phyloP scores from a whole-genome alignment of 2,797 vertebrate genomes.

The Sphaeramia orbicularis region DNA sequence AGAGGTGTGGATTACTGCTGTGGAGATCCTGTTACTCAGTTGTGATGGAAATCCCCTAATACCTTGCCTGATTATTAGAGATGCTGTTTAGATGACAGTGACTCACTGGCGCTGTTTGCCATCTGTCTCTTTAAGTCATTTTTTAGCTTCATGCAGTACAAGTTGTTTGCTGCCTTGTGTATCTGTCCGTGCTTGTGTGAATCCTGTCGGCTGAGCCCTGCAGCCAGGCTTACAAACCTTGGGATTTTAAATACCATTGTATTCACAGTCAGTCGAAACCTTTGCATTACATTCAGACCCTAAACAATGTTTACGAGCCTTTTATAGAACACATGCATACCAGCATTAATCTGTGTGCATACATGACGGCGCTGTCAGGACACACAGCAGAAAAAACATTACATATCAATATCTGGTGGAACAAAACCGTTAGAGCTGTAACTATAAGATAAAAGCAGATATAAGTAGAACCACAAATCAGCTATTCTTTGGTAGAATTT shows the following conservation, averaged over 20 bases:
- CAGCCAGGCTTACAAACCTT: slow-evolving; percentile 37
- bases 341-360: slow-evolving; percentile 27
- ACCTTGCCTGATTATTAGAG: slow-evolving; percentile 47
- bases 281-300: slow-evolving; percentile 10
- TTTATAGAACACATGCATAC: slow-evolving; percentile 37
- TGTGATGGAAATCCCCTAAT: slow-evolving; percentile 48
- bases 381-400: not conserved
- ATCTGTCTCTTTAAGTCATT: slow-evolving; percentile 69
- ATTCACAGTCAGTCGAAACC: slow-evolving; percentile 20
- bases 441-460: too few relatives aligned
- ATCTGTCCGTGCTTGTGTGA: slow-evolving; percentile 39
- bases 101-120: slow-evolving; percentile 55
- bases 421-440: too few relatives aligned
- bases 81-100: slow-evolving; percentile 59
- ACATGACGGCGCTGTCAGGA: not conserved
- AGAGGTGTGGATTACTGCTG: slow-evolving; percentile 7
- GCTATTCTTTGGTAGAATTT: too few relatives aligned
- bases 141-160: slow-evolving; percentile 41
- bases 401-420: not conserved
- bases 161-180: slow-evolving; percentile 42
- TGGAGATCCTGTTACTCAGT: slow-evolving; percentile 2
- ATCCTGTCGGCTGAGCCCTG: slow-evolving; percentile 42
- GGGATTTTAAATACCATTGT: slow-evolving; percentile 13
- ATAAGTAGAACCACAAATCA: too few relatives aligned
- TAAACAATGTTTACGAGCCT: slow-evolving; percentile 23